These are phyloP conservation scores for Simalia tracyae DNA, from an alignment of 2,797 vertebrate genomes.

Conservation along the genomic window DNA sequence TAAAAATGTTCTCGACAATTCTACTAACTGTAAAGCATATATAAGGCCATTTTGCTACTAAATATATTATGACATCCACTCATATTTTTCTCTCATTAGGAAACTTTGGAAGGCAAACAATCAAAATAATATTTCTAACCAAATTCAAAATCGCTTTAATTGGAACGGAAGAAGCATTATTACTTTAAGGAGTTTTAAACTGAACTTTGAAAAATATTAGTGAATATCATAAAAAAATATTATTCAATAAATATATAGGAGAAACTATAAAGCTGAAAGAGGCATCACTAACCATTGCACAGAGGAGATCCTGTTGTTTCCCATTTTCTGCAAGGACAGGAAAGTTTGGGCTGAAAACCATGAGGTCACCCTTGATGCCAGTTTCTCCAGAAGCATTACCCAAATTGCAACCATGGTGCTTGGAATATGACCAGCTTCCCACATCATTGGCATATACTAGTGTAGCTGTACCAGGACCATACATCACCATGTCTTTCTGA, in stretches of 20 bases:
- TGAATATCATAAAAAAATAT: not conserved
- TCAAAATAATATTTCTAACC: not conserved
- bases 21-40: not conserved
- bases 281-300: constrained; percentile 16
- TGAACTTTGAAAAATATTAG: not conserved
- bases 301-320: constrained; percentile 16
- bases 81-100: not conserved
- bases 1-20: not conserved
- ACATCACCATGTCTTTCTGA: not conserved
- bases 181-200: not conserved
- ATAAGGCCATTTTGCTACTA: not conserved
- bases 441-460: constrained; percentile 64
- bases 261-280: not conserved
- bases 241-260: not conserved
- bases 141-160: not conserved
- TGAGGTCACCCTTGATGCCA: constrained; percentile 62
- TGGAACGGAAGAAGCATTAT: not conserved
- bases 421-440: constrained; percentile 67
- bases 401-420: constrained; percentile 58
- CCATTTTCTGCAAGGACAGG: constrained; percentile 43
- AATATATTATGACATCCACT: not conserved
- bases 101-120: not conserved
- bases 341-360: constrained; percentile 52
- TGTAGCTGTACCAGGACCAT: constrained; percentile 13
- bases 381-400: constrained; percentile 54